Conservation (phyloP, 2,888 invertebrate genomes). For the Mimachlamys varia region DNA sequence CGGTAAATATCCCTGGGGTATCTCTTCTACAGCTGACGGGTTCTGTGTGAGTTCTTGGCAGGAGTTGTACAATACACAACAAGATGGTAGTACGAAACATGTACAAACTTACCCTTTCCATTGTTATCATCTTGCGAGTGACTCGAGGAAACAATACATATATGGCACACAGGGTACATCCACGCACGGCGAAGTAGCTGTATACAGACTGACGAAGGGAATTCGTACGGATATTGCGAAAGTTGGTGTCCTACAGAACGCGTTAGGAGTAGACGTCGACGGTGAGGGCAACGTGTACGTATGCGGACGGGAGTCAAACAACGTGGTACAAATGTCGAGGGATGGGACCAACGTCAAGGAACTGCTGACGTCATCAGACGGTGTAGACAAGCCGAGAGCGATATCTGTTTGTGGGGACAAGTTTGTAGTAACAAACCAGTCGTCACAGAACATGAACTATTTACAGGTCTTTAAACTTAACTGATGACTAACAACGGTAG, state of each 20-base stretch:
- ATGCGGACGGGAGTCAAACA: neutral
- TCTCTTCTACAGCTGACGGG: neutral
- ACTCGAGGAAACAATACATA: neutral
- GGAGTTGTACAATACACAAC: neutral
- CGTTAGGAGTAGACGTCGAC: conserved; percentile 1
- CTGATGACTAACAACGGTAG: neutral
- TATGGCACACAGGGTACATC: neutral
- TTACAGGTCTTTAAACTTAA: neutral
- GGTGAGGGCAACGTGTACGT: neutral
- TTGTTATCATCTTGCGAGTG: neutral
- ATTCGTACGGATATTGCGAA: neutral
- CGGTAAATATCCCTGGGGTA: neutral
- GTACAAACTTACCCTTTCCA: neutral
- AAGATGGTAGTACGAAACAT: neutral
- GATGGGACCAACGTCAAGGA: neutral
- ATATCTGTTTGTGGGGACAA: neutral
- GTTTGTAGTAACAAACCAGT: neutral
- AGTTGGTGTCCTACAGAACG: neutral
- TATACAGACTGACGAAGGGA: neutral
- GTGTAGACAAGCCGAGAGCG: neutral
- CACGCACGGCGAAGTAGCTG: neutral
- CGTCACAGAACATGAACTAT: neutral
- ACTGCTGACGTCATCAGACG: conserved; percentile 22
- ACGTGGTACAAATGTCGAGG: neutral
- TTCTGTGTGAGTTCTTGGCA: neutral